phyloP scores from a whole-genome alignment of 2,797 vertebrate species.

The Cyprinodon diabolis region DNA sequence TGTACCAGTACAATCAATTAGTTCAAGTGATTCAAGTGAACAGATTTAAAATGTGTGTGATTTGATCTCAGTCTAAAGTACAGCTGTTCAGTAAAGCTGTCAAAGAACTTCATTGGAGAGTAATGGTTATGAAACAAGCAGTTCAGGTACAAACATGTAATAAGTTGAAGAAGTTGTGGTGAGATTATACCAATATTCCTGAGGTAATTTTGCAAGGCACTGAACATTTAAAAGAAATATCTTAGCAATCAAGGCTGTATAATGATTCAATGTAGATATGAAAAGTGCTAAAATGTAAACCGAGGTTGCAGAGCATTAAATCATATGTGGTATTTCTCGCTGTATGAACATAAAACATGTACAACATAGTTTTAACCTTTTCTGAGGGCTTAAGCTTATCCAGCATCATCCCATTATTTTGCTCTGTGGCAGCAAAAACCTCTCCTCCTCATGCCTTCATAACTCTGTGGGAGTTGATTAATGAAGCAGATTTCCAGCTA shows the following conservation, averaged over 20 bases:
- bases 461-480: constrained; percentile 77
- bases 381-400: constrained; percentile 40
- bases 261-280: background rate
- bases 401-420: constrained; percentile 49
- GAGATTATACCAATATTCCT: background rate
- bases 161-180: background rate
- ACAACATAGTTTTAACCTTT: constrained; percentile 29
- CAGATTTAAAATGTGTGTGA: background rate
- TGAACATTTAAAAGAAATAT: background rate
- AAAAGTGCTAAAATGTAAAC: background rate
- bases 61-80: background rate
- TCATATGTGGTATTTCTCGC: background rate
- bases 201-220: background rate
- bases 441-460: constrained; percentile 57
- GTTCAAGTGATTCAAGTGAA: background rate
- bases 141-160: background rate
- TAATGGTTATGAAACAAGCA: background rate
- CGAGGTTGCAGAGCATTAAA: background rate
- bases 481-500: constrained; percentile 73
- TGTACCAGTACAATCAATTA: too few species aligned
- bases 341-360: constrained; percentile 1
- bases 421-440: constrained; percentile 58
- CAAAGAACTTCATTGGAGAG: background rate
- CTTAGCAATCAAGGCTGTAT: background rate
- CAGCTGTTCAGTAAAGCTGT: background rate